Evolutionary conservation across 2,888 invertebrate genomes (phyloP), one percentile per base, ranked within the genome.

Genomic region (Polymixis lichenea): DNA sequence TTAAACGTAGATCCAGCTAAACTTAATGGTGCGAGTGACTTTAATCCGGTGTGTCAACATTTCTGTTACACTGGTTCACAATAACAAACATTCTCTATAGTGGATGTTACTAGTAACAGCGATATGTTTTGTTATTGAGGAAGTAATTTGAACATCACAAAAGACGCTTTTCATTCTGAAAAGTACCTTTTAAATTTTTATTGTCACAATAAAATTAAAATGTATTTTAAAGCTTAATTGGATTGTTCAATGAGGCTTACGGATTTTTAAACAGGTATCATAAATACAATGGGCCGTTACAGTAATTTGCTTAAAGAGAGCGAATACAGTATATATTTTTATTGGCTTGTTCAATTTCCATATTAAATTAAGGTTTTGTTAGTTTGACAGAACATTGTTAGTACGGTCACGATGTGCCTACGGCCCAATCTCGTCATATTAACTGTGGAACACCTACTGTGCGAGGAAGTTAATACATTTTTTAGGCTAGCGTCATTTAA

Each of bases 341-440:
- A 90, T 92, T 89, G 85, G 80, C 77, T 83, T 72, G 79, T 83
- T 78, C 85, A 89, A 93, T 93, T 92, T 91, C 89, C 91, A 91
- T 91, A 90, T 89, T 89, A 91, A 92, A 90, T 89, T 86, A 84
- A n/a, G 85, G 86, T 89, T 91, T 92, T 91, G 90, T 92, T 91
- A 76, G 67, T 64, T 51, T 85, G 87, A 88, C 85, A 83, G 79
- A 70, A 81, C 82, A 89, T 91, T 91, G 90, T 90, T 79, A 86
- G 75, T 86, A 82, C 67, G 76, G 87, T 86, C 90, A 89, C 87
- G 86, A 85, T 82, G 72, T 87, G n/a, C n/a, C n/a, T n/a, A n/a
- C n/a, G 82, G 67, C 80, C 78, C 85, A 80, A 87, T 84, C 82
- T 79, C 80, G 28, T 79, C 73, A 76, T 79, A 62, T 77, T 74